Evolutionary conservation across 2,797 vertebrate species (phyloP).

Genomic region (Myotis planiceps): DNA sequence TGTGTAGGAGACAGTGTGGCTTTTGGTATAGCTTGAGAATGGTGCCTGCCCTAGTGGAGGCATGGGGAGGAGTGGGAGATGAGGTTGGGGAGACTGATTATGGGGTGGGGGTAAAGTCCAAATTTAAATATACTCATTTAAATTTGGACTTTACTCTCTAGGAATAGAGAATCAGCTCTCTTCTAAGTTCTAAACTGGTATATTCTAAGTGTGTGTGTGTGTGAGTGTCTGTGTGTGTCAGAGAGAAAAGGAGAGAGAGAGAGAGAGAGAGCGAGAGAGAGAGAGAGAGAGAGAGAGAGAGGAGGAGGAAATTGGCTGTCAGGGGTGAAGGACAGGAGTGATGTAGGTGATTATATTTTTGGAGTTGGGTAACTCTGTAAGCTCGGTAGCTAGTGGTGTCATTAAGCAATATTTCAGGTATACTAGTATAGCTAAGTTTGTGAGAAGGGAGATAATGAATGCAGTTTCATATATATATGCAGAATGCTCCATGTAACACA

Average conservation of each 20-base stretch:
- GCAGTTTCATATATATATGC: neutral
- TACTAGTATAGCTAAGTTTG: neutral
- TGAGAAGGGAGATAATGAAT: neutral
- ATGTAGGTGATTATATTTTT: neutral
- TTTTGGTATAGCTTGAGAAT: neutral
- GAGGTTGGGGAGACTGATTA: neutral
- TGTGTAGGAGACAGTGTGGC: neutral
- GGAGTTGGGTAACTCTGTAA: neutral
- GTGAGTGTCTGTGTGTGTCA: neutral
- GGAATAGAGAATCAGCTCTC: neutral
- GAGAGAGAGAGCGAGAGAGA: neutral
- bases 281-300: rapidly evolving
- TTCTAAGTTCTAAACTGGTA: neutral
- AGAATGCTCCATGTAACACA: neutral
- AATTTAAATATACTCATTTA: neutral
- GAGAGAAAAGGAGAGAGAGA: too few relatives aligned
- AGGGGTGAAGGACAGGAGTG: neutral
- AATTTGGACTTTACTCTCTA: neutral
- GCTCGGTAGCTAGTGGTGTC: neutral
- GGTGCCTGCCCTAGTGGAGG: neutral
- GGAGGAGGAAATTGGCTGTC: neutral
- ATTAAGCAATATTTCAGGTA: neutral
- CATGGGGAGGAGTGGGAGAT: neutral
- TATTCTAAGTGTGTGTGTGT: neutral
- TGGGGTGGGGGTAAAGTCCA: neutral